A percentile compares a stretch with the other conserved stretches of the same genome.
Evolutionary conservation across 1,140 invertebrate genomes (phyloP).

Genomic region (Pseudobourletiella spinata): DNA sequence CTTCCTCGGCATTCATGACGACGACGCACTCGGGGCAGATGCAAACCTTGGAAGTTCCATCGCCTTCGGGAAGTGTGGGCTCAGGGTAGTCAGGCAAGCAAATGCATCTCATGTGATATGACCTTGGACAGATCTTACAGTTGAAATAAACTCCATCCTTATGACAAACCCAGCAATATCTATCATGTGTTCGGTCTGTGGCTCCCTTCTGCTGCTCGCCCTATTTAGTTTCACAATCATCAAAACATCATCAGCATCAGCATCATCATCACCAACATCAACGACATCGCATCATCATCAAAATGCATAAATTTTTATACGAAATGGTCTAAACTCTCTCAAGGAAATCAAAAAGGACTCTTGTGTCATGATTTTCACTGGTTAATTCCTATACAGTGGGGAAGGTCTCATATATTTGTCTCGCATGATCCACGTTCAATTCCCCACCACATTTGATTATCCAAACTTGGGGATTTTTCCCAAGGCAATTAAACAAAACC

Average conservation of each 20-base stretch:
- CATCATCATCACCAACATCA: background rate
- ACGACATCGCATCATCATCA: background rate
- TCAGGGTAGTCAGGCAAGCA: constrained; percentile 34
- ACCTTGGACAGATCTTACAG: constrained; percentile 62
- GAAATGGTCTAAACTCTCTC: background rate
- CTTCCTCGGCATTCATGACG: constrained; percentile 68
- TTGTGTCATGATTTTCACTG: background rate
- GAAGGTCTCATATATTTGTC: too few species aligned
- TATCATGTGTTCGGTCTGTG: constrained; percentile 46
- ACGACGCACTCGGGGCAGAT: constrained; percentile 76
- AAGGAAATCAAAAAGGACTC: background rate
- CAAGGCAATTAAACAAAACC: too few species aligned
- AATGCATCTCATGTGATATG: constrained; percentile 71
- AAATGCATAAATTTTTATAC: background rate
- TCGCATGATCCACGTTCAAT: too few species aligned
- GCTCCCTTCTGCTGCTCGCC: background rate
- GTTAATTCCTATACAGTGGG: too few species aligned
- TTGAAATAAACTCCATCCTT: constrained; percentile 53
- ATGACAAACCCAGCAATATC: constrained; percentile 83
- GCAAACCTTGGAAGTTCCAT: constrained; percentile 53
- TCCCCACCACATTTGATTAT: too few species aligned
- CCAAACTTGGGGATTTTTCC: too few species aligned
- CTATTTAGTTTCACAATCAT: background rate
- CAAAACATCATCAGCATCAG: background rate
- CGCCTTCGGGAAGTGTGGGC: constrained; percentile 47